These are phyloP conservation scores for Sapayoa aenigma DNA, from an alignment of 2,113 vertebrate genomes.

Conservation along the genomic window DNA sequence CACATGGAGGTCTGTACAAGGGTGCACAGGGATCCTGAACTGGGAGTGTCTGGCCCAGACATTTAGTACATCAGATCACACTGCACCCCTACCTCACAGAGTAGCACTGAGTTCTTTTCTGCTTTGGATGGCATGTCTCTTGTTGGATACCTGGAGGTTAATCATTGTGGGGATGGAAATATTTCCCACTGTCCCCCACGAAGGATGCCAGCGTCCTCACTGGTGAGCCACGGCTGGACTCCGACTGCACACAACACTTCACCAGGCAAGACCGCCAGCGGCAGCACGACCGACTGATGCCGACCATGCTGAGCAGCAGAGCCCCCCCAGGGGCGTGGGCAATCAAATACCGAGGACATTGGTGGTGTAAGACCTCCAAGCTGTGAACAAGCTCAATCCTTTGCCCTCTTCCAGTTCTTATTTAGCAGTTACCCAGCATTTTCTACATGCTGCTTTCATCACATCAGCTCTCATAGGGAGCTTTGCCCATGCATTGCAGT, in stretches of 20 bases:
- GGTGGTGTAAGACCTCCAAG: neutral
- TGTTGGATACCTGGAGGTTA: neutral
- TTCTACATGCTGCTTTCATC: neutral
- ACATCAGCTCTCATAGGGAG: neutral
- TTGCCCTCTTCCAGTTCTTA: neutral
- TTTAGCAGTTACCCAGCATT: neutral
- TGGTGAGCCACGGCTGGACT: rapidly evolving
- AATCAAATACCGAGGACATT: neutral
- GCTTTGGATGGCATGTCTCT: neutral
- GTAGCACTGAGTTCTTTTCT: neutral
- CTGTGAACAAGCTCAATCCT: neutral
- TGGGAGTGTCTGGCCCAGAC: neutral
- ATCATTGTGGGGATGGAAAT: neutral
- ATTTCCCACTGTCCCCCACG: neutral
- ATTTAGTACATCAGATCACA: neutral
- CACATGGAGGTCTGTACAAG: neutral
- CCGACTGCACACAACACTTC: rapidly evolving
- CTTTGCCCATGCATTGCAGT: neutral
- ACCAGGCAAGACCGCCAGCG: neutral
- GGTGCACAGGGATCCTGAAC: neutral
- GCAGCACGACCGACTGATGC: neutral
- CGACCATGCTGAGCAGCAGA: neutral
- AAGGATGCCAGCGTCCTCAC: neutral
- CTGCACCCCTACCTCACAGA: neutral
- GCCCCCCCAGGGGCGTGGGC: neutral